Percentiles rank a stretch among this genome's conserved stretches.
These are phyloP conservation scores for Gambusia yucatana DNA, from an alignment of 2,797 vertebrate species.

Conservation along the genomic window DNA sequence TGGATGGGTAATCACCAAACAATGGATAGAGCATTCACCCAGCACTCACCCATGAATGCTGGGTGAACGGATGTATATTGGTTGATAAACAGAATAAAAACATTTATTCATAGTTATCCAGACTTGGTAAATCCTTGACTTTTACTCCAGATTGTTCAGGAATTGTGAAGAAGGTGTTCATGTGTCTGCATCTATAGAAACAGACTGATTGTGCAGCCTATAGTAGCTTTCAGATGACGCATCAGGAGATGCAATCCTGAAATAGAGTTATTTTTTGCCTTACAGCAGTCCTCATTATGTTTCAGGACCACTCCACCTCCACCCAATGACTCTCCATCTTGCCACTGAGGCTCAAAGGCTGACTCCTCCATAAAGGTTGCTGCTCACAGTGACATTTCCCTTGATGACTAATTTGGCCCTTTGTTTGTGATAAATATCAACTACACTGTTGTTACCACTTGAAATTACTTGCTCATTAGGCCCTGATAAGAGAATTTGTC, in stretches of 20 bases:
- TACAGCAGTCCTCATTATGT: constrained; percentile 48
- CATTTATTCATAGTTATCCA: background rate
- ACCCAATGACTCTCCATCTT: constrained; percentile 52
- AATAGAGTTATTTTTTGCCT: constrained; percentile 61
- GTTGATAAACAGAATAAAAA: background rate
- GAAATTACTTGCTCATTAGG: constrained; percentile 46
- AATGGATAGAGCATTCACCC: background rate
- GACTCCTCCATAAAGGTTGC: constrained; percentile 69
- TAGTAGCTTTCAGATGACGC: constrained; percentile 24
- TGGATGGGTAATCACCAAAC: background rate
- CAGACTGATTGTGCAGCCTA: constrained; percentile 14
- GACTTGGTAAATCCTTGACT: background rate
- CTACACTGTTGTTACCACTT: constrained; percentile 39
- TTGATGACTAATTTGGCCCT: constrained; percentile 65
- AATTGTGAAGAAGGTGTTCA: background rate
- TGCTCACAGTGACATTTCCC: constrained; percentile 71
- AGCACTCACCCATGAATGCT: background rate
- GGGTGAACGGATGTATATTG: background rate
- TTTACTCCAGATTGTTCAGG: background rate
- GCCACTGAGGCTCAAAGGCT: constrained; percentile 66
- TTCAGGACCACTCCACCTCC: constrained; percentile 34
- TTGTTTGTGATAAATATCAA: constrained; percentile 70
- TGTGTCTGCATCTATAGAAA: background rate
- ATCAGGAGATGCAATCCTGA: constrained; percentile 55
- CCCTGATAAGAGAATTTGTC: constrained; percentile 25